Conservation (phyloP, 2,797 vertebrate species). For the Diceros bicornis region DNA sequence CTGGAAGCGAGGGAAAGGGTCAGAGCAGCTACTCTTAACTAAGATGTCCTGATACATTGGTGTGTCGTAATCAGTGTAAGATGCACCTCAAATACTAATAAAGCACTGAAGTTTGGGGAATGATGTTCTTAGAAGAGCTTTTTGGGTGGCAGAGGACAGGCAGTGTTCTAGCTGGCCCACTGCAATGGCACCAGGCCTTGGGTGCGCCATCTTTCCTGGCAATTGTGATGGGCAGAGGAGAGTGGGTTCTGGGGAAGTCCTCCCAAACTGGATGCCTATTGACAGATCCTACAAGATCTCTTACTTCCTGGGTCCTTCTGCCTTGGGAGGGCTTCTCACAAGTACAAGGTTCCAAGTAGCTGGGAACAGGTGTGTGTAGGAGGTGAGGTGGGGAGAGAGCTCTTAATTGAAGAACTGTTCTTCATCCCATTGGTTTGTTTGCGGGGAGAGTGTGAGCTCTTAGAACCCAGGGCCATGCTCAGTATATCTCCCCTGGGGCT, state of each 20-base stretch:
- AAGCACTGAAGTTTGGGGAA: no score
- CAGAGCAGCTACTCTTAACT: not conserved
- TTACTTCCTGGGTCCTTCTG: not conserved
- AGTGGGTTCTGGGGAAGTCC: not conserved
- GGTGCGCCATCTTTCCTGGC: not conserved
- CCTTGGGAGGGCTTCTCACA: not conserved
- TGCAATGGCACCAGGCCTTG: not conserved
- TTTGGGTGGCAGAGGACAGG: not conserved
- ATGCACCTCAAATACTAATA: not conserved
- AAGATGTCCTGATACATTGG: not conserved
- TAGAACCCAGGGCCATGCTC: not conserved
- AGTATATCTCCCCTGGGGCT: not conserved
- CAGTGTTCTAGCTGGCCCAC: not conserved
- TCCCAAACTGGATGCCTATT: not conserved
- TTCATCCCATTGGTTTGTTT: not conserved
- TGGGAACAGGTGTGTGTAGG: not conserved
- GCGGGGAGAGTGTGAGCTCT: not conserved
- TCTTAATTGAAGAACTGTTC: not conserved
- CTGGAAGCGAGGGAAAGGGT: not conserved
- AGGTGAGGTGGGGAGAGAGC: fast-evolving
- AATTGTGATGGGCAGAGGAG: not conserved
- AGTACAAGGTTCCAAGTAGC: not conserved
- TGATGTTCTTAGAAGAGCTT: not conserved
- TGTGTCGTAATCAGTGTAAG: not conserved
- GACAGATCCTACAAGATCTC: not conserved